Conservation (phyloP, 2,797 vertebrate species). For the Merluccius polli region DNA sequence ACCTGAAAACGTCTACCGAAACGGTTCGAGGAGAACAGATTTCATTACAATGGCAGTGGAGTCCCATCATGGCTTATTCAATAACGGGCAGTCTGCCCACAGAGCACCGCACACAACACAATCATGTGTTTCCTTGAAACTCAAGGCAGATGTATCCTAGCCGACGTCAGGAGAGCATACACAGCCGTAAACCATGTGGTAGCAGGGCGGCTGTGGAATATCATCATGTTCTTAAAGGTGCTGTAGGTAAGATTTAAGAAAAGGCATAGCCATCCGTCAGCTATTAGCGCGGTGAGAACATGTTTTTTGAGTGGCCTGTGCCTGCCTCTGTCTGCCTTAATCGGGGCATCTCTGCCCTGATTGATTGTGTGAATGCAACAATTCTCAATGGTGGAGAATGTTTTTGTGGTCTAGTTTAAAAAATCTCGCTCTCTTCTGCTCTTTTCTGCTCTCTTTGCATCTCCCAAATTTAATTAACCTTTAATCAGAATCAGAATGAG, state of each 20-base stretch:
- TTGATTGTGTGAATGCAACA: too few relatives aligned
- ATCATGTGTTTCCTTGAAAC: background rate
- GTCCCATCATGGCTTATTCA: background rate
- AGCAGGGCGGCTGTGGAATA: background rate
- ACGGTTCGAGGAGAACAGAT: background rate
- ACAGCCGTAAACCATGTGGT: background rate
- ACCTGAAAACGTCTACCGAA: conserved; percentile 3
- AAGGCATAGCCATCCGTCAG: too few relatives aligned
- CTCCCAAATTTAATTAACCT: too few relatives aligned
- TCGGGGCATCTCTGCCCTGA: too few relatives aligned
- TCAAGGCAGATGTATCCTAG: background rate
- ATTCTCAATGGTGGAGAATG: too few relatives aligned
- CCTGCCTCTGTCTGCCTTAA: too few relatives aligned
- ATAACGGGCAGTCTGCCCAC: background rate
- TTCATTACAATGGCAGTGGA: background rate
- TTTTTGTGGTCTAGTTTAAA: too few relatives aligned
- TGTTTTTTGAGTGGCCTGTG: too few relatives aligned
- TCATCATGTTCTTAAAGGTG: background rate
- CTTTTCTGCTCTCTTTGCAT: too few relatives aligned
- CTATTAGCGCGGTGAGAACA: too few relatives aligned
- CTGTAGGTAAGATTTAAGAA: background rate
- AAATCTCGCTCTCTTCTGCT: too few relatives aligned
- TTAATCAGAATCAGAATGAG: too few relatives aligned
- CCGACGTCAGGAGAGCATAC: background rate
- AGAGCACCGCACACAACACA: background rate